Evolutionary conservation across 2,113 vertebrate species (phyloP), one percentile per base, ranked within the genome.

Genomic region (Gyps fulvus): DNA sequence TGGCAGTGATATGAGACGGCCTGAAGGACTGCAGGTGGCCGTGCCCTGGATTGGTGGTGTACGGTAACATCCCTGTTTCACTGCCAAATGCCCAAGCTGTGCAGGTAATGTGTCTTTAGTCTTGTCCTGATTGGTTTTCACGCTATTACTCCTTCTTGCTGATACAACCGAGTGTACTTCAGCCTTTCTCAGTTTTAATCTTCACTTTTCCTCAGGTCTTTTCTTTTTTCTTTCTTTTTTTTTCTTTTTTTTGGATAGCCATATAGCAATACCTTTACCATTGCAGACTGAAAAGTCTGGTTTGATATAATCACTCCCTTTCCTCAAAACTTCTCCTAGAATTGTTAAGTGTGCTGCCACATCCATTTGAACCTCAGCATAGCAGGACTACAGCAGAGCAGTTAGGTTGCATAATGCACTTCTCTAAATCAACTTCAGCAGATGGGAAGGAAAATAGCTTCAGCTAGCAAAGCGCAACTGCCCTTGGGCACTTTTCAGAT

Each of bases 381-480:
- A 81, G 80, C 58, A 77, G 73, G 62, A 76, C 57, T 29, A 59
- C 12, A 71, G 63, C 63, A 59, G 45, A 78, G 27, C 73, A 76
- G 61, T 54, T 54, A 62, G 40, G 59, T 95, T 97, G 81, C 43
- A 38, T 87, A 96, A 90, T 55, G 71, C 52, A 67, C 59, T 95
- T 86, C 79, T 69, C 81, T 92, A 78, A 93, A 73, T 82, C 89
- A 95, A 0, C 90, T 94, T 84, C 71, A 96, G 84, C 95, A 96
- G 91, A 93, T 96, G 95, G 90, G 88, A 86, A 84, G 59, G 90
- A 54, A 95, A 95, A 96, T 89, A 86, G 90, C 94, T 95, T 93
- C 52, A 94, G 71, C 86, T 86, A 95, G 59, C 72, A 84, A 55
- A 95, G 90, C 63, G 5, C 55, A 74, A 14, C 62, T 93, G 43